These are phyloP conservation scores for Diadema setosum DNA, from an alignment of 35 echinoderm and acorn worm species.

Conservation along the genomic window DNA sequence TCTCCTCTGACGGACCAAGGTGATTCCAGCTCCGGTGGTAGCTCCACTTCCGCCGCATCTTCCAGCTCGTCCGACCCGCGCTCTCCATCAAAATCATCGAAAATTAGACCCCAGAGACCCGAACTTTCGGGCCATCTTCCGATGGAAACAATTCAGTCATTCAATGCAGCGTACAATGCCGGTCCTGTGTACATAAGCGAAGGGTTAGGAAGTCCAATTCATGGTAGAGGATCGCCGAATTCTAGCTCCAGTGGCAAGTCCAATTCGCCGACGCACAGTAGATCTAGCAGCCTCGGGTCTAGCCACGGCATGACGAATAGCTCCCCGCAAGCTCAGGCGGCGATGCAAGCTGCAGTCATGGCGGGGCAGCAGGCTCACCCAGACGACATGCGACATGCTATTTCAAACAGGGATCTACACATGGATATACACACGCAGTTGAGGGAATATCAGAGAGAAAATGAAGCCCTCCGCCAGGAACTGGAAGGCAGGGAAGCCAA, in stretches of 20 bases:
- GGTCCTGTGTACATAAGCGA: conserved; percentile 92
- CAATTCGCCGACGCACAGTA: conserved; percentile 76
- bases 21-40: conserved; percentile 27
- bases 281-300: conserved; percentile 88
- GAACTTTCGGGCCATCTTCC: conserved; percentile 55
- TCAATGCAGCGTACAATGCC: conserved; percentile 97
- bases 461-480: conserved; percentile 75
- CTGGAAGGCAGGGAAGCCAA: conserved; percentile 89
- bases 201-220: conserved; percentile 78
- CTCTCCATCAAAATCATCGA: conserved; percentile 55
- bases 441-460: conserved; percentile 87
- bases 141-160: conserved; percentile 98
- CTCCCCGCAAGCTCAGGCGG: conserved; percentile 41
- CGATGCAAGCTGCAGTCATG: background rate
- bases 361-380: background rate
- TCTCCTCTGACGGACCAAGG: conserved; percentile 65
- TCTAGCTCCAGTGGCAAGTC: conserved; percentile 68
- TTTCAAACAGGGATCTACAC: conserved; percentile 32
- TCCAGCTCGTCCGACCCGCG: conserved; percentile 62
- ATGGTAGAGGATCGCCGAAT: conserved; percentile 42
- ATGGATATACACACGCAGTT: conserved; percentile 87
- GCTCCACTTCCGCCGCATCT: conserved; percentile 64
- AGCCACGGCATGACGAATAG: conserved; percentile 61
- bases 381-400: conserved; percentile 42
- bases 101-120: conserved; percentile 15